Base-by-base conservation (phyloP, 2,888 invertebrate species). In the Lochmaea crataegi region DNA sequence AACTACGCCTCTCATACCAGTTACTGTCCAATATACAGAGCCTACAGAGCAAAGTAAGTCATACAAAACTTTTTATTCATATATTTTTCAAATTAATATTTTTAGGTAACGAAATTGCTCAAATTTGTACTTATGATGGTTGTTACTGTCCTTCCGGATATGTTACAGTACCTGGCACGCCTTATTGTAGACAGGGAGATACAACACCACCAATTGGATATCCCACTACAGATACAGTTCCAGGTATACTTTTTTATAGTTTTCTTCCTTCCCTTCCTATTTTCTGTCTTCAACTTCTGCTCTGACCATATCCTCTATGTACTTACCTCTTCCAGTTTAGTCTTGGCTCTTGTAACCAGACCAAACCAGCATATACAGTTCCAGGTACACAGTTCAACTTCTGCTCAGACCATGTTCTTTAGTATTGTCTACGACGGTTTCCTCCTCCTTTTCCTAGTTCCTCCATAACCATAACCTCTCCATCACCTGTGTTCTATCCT, bases 111-210 rank as follows among this genome's bases (percentile, higher is more conserved):
- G 80, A 78, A 56, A 78, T 82, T 18, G 76, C 80, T 2, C 83
- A 84, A 70, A 80, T 78, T 61, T 90, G 90, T 80, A 76, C 87
- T 3, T 75, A 85, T 2, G 87, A 85, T 38, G 80, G 85, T 72
- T 93, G 93, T 82, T 90, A 89, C 87, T 93, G 94, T 84, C 88
- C 89, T 5, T 77, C 80, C 42, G 91, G 90, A 16, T 92, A 88
- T 85, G 83, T 85, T 65, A 83, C 84, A 18, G 80, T 83, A 70
- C 64, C 72, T 18, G 81, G 76, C 11, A 82, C 82, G 0, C 78
- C 76, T 45, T 84, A 83, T 71, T 86, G 86, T 70, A 71, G 81
- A 22, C 74, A 57, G 42, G 73, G 71, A 53, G 77, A 77, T 60
- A 71, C 66, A n/a, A 71, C 72, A 1, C 38, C 51, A 56, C 56